Conservation (phyloP, 2,888 invertebrate genomes). For the Oscheius myriophilus region DNA sequence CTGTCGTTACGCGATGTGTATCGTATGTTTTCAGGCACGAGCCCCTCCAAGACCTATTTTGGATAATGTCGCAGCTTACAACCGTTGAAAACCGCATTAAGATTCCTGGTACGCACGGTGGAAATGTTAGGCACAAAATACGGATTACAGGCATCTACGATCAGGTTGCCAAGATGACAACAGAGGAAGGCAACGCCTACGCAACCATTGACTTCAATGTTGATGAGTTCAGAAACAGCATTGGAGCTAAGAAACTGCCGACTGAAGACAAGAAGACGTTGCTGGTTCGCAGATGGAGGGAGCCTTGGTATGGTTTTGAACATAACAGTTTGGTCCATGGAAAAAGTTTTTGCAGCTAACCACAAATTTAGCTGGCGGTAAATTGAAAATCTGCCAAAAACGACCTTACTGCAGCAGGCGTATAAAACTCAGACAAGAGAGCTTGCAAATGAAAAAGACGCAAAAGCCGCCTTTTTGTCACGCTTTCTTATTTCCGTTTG, state of each 20-base stretch:
- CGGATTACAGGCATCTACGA: conserved; percentile 77
- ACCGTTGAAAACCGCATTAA: conserved; percentile 79
- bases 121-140: not conserved
- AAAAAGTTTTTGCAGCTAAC: not conserved
- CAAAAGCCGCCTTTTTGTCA: no score
- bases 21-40: conserved; percentile 75
- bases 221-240: conserved; percentile 47
- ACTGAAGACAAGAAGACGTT: conserved; percentile 53
- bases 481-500: no score
- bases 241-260: conserved; percentile 46
- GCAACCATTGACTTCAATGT: conserved; percentile 87
- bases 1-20: not conserved
- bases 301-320: conserved; percentile 35
- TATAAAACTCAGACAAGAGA: no score
- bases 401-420: no score
- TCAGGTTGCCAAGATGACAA: conserved; percentile 78
- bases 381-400: no score
- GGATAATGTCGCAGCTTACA: conserved; percentile 84
- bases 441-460: no score
- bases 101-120: conserved; percentile 74
- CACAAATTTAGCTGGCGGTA: not conserved
- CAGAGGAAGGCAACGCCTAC: conserved; percentile 77
- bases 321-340: not conserved
- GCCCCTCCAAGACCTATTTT: conserved; percentile 89
- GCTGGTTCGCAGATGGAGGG: conserved; percentile 50